phyloP scores from a whole-genome alignment of 1,140 invertebrate species.

The Chelonus insularis region DNA sequence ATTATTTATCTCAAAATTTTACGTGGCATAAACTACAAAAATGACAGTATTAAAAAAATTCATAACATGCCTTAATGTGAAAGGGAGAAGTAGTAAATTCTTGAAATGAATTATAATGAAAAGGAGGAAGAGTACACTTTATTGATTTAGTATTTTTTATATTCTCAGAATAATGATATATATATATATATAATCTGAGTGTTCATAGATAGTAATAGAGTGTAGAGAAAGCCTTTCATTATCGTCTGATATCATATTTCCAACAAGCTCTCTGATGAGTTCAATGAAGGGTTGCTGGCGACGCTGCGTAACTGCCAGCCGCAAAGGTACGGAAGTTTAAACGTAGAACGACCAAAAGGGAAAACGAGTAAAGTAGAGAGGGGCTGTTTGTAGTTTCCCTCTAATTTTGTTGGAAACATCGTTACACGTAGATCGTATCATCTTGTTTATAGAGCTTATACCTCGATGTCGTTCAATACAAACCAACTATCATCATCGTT shows the following conservation, averaged over 20 bases:
- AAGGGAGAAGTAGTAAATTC: no score
- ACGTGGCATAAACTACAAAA: no score
- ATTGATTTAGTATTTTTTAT: no score
- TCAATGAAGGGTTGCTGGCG: slow-evolving; percentile 49
- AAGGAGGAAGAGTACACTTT: no score
- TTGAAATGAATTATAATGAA: no score
- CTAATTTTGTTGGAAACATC: slow-evolving; percentile 53
- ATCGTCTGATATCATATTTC: slow-evolving; percentile 48
- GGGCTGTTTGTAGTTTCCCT: slow-evolving; percentile 52
- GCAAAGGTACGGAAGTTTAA: slow-evolving; percentile 7
- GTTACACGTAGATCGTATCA: slow-evolving; percentile 51
- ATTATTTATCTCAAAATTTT: no score
- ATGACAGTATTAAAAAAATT: no score
- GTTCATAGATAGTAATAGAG: slow-evolving; percentile 2
- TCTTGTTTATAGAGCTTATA: slow-evolving; percentile 49
- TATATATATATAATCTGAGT: background rate
- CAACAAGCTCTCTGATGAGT: slow-evolving; percentile 41
- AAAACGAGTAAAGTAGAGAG: slow-evolving; percentile 5
- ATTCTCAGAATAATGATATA: no score
- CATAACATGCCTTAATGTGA: no score
- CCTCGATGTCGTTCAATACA: slow-evolving; percentile 41
- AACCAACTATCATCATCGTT: slow-evolving; percentile 15
- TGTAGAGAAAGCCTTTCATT: slow-evolving; percentile 46
- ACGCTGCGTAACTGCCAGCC: slow-evolving; percentile 35
- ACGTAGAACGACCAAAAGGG: no score